phyloP scores from a whole-genome alignment of 2,113 vertebrate genomes.

The Nannospalax galili region DNA sequence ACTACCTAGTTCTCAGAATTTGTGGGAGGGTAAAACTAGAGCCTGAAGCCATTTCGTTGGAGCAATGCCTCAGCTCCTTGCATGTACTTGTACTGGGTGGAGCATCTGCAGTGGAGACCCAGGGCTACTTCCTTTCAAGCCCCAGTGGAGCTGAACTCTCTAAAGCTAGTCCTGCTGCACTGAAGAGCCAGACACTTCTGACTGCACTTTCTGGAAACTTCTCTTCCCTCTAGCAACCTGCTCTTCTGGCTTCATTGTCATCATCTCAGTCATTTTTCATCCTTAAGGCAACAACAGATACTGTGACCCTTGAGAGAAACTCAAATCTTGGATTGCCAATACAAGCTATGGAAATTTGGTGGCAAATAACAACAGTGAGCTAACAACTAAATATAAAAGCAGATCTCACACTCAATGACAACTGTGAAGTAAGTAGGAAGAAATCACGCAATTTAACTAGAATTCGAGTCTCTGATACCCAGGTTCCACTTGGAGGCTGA shows the following conservation, averaged over 20 bases:
- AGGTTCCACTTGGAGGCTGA: background rate
- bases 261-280: background rate
- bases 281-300: background rate
- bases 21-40: background rate
- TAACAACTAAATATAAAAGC: background rate
- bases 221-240: background rate
- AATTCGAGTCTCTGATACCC: background rate
- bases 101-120: background rate
- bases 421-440: background rate
- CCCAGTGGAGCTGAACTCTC: background rate
- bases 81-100: background rate
- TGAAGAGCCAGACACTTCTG: background rate
- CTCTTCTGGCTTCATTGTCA: background rate
- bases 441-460: background rate
- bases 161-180: background rate
- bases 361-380: background rate
- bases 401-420: background rate
- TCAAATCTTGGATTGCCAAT: background rate
- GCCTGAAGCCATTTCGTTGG: background rate
- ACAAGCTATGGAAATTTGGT: background rate
- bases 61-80: background rate
- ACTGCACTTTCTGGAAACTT: background rate
- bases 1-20: background rate
- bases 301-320: background rate
- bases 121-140: background rate